Conservation (phyloP, 30 jellyfish, hydroid and myxozoan genomes). For the Sanderia malayensis region DNA sequence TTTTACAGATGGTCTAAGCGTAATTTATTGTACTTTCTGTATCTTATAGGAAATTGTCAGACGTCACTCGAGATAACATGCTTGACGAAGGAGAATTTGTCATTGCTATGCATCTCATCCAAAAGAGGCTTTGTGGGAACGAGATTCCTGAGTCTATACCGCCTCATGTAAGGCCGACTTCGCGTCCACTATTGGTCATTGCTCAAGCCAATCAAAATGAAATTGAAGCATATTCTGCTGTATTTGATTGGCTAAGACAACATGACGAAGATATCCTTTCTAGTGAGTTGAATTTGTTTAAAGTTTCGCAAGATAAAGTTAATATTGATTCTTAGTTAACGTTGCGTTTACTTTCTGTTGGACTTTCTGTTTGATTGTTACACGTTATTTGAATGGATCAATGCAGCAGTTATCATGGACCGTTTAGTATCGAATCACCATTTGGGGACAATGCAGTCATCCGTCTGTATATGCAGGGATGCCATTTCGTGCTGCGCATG, state of each 20-base stretch:
- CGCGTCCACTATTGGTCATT: constrained; percentile 47
- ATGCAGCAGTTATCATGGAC: too few species aligned
- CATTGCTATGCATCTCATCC: constrained; percentile 70
- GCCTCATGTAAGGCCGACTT: constrained; percentile 17
- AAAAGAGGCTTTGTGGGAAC: constrained; percentile 58
- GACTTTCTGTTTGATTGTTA: too few species aligned
- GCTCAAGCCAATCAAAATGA: constrained; percentile 41
- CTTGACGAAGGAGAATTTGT: constrained; percentile 77
- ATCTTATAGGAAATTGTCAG: constrained; percentile 67
- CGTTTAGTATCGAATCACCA: too few species aligned
- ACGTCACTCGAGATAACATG: constrained; percentile 65
- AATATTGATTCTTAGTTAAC: too few species aligned
- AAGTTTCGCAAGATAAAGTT: too few species aligned
- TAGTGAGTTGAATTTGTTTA: constrained; percentile 37
- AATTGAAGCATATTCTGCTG: constrained; percentile 28
- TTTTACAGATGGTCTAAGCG: too few species aligned
- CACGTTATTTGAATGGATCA: too few species aligned
- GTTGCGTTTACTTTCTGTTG: too few species aligned
- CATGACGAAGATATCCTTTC: constrained; percentile 30
- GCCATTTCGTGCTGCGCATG: too few species aligned
- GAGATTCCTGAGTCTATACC: constrained; percentile 61
- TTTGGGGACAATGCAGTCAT: too few species aligned
- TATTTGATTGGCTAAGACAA: constrained; percentile 47
- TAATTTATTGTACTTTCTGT: too few species aligned
- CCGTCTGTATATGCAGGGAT: too few species aligned